A percentile compares a stretch with the other conserved stretches of the same genome.
These are phyloP conservation scores for Periparus ater DNA, from an alignment of 2,797 vertebrate genomes.

Conservation along the genomic window DNA sequence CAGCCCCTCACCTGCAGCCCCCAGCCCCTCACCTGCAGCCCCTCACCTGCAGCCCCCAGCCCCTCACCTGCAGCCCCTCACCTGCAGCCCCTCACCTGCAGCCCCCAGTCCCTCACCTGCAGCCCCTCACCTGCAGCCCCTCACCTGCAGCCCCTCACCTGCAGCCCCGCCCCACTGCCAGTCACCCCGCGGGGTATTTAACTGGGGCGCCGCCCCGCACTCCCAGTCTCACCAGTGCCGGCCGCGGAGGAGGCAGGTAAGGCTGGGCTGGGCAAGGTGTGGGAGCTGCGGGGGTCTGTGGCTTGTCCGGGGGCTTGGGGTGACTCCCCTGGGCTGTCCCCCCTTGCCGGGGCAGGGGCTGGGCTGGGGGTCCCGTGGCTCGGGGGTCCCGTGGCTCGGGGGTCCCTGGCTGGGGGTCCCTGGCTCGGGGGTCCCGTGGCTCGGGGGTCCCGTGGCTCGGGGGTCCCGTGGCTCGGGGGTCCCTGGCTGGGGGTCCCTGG, in stretches of 20 bases:
- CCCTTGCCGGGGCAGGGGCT: not conserved
- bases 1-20: too few relatives aligned
- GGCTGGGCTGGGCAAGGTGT: not conserved
- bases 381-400: rapidly evolving
- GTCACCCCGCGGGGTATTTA: not conserved
- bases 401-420: too few relatives aligned
- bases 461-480: too few relatives aligned
- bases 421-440: too few relatives aligned
- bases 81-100: not conserved
- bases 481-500: too few relatives aligned
- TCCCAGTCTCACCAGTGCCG: not conserved
- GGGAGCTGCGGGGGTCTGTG: not conserved
- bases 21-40: too few relatives aligned
- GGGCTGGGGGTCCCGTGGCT: not conserved
- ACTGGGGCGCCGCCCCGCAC: rapidly evolving
- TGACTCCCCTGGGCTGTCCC: rapidly evolving
- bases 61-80: not conserved
- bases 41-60: not conserved
- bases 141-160: not conserved
- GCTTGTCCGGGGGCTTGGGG: rapidly evolving
- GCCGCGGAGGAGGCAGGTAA: not conserved
- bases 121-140: not conserved
- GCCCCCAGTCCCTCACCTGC: not conserved
- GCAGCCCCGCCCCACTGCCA: not conserved
- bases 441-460: too few relatives aligned